phyloP scores from a whole-genome alignment of 2,797 vertebrate genomes.

The Oryzias sinensis region DNA sequence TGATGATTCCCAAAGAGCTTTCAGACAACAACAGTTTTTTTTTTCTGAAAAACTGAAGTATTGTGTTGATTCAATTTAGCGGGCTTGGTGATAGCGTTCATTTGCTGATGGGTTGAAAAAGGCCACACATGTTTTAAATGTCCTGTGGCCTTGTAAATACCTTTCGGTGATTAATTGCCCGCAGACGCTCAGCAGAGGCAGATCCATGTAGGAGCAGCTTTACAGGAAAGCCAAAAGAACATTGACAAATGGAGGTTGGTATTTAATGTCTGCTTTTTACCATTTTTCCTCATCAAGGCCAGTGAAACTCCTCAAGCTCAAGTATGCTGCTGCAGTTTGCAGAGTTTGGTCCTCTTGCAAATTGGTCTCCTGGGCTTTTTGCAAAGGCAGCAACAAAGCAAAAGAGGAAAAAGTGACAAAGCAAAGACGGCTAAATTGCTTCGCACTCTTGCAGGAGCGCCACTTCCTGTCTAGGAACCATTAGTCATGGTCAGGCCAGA shows the following conservation, averaged over 20 bases:
- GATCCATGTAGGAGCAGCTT: slow-evolving; percentile 32
- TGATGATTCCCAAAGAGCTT: slow-evolving; percentile 8
- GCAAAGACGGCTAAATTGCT: slow-evolving; percentile 39
- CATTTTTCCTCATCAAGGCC: background rate
- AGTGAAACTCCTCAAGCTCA: background rate
- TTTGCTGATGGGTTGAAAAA: slow-evolving; percentile 50
- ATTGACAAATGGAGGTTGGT: slow-evolving; percentile 11
- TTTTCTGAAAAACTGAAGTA: background rate
- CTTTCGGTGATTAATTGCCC: slow-evolving; percentile 66
- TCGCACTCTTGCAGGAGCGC: slow-evolving; percentile 43
- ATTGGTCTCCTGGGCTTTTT: slow-evolving; percentile 14
- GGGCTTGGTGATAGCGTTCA: slow-evolving; percentile 21
- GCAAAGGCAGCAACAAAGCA: slow-evolving; percentile 24
- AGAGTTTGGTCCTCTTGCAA: too few relatives aligned
- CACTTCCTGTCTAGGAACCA: slow-evolving; percentile 72
- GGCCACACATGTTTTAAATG: slow-evolving; percentile 70
- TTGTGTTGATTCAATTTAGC: slow-evolving; percentile 28
- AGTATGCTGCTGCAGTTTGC: background rate
- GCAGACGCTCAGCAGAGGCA: slow-evolving; percentile 54
- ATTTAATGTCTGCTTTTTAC: slow-evolving; percentile 18
- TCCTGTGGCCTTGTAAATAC: slow-evolving; percentile 74
- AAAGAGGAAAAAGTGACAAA: slow-evolving; percentile 42
- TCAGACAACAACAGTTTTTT: background rate
- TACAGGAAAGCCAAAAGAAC: slow-evolving; percentile 4
- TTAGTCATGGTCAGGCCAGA: slow-evolving; percentile 62